A percentile compares a stretch with the other conserved stretches of the same genome.
phyloP scores from a whole-genome alignment of 2,797 vertebrate species.

The Ataeniobius toweri region DNA sequence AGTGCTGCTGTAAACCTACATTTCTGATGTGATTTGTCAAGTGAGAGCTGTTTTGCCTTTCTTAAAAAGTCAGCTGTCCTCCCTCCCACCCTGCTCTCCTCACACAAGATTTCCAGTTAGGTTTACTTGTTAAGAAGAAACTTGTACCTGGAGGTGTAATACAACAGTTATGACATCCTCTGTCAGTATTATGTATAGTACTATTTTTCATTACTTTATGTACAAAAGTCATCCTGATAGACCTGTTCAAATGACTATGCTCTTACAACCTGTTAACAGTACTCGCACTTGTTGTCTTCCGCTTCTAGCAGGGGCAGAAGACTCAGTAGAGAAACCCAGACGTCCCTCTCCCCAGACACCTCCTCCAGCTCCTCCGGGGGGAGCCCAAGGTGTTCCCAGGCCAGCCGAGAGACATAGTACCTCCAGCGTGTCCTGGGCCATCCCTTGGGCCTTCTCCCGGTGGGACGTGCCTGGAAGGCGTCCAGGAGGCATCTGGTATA shows the following conservation, averaged over 20 bases:
- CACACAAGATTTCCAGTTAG: constrained; percentile 49
- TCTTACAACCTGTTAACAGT: not conserved
- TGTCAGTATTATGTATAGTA: too few species aligned
- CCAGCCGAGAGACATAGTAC: too few species aligned
- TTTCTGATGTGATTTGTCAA: constrained; percentile 54
- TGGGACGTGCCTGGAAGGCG: too few species aligned
- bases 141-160: constrained; percentile 17
- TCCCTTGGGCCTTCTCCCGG: too few species aligned
- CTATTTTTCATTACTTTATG: not conserved
- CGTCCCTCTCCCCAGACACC: too few species aligned
- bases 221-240: not conserved
- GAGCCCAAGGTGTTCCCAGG: too few species aligned
- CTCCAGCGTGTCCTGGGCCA: too few species aligned
- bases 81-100: constrained; percentile 42
- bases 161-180: not conserved
- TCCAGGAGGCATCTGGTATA: too few species aligned
- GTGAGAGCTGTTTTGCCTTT: constrained; percentile 68
- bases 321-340: too few species aligned
- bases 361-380: too few species aligned
- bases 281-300: too few species aligned
- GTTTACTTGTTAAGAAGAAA: constrained; percentile 34
- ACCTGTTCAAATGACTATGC: not conserved
- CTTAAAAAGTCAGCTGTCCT: constrained; percentile 67
- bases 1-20: constrained; percentile 27
- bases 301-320: too few species aligned